These are phyloP conservation scores for Vipera latastei DNA, from an alignment of 2,797 vertebrate species.

Conservation along the genomic window DNA sequence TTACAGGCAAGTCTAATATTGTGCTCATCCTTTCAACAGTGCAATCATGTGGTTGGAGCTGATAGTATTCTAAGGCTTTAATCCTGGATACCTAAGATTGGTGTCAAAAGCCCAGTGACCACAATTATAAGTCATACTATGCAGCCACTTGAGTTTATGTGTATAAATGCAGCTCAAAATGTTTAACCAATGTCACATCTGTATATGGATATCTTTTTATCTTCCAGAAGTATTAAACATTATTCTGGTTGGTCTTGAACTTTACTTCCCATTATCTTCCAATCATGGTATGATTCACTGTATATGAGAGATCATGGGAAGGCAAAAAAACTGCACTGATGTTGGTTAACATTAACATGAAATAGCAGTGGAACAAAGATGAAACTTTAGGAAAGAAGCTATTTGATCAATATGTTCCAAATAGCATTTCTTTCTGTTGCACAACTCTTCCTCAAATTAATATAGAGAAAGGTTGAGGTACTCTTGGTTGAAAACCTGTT, in stretches of 20 bases:
- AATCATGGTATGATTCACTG: too few relatives aligned
- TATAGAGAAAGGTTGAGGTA: too few relatives aligned
- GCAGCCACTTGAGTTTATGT: not conserved
- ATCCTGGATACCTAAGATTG: not conserved
- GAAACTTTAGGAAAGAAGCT: not conserved
- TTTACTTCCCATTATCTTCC: too few relatives aligned
- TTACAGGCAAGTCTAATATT: not conserved
- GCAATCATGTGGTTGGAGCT: not conserved
- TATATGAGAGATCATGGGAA: too few relatives aligned
- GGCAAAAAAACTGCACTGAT: too few relatives aligned
- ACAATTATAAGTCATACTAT: not conserved
- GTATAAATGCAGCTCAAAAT: not conserved
- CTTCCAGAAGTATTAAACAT: too few relatives aligned
- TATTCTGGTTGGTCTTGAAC: too few relatives aligned
- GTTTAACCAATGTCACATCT: too few relatives aligned
- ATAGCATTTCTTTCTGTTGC: fast-evolving
- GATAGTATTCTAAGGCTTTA: not conserved
- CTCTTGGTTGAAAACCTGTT: too few relatives aligned
- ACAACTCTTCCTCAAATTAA: too few relatives aligned
- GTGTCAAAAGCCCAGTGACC: not conserved
- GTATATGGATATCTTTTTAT: too few relatives aligned
- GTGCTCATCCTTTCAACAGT: not conserved
- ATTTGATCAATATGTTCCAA: not conserved
- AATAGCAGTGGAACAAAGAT: not conserved
- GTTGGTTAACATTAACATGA: not conserved